A percentile compares a stretch with the other conserved stretches of the same genome.
Conservation (phyloP, 2,113 vertebrate species). For the Sterrhoptilus dennistouni region DNA sequence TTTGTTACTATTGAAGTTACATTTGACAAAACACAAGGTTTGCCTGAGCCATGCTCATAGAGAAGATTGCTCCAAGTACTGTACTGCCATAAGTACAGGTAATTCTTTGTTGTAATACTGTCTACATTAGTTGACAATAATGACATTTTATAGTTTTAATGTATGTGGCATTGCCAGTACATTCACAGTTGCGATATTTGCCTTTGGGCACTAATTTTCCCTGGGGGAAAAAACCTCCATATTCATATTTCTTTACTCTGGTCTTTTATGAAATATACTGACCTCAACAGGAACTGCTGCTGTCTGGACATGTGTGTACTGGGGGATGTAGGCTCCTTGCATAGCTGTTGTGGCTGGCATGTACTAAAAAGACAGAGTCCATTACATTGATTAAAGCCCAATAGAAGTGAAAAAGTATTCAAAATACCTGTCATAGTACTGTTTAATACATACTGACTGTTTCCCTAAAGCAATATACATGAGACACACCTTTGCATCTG, state of each 20-base stretch:
- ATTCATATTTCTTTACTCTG: not conserved
- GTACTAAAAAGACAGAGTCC: constrained; percentile 78
- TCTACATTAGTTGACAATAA: not conserved
- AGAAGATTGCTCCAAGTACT: not conserved
- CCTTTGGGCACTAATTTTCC: not conserved
- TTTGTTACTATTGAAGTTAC: not conserved
- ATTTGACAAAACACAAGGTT: not conserved
- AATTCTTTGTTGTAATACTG: not conserved
- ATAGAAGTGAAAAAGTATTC: not conserved
- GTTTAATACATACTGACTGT: not conserved
- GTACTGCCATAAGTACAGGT: not conserved
- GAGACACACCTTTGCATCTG: not conserved
- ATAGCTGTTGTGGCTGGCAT: constrained; percentile 92
- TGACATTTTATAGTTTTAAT: not conserved
- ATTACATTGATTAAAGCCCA: not conserved
- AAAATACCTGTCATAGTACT: not conserved
- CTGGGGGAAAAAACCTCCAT: not conserved
- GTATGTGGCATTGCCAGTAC: not conserved
- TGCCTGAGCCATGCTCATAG: not conserved
- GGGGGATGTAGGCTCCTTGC: constrained; percentile 94
- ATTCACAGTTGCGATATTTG: not conserved
- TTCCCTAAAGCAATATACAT: not conserved
- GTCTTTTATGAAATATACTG: constrained; percentile 47
- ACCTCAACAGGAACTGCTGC: constrained; percentile 89
- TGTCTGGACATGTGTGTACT: constrained; percentile 91